A percentile compares a stretch with the other conserved stretches of the same genome.
Conservation (phyloP, 2,113 vertebrate genomes). For the Eubucco bourcierii region DNA sequence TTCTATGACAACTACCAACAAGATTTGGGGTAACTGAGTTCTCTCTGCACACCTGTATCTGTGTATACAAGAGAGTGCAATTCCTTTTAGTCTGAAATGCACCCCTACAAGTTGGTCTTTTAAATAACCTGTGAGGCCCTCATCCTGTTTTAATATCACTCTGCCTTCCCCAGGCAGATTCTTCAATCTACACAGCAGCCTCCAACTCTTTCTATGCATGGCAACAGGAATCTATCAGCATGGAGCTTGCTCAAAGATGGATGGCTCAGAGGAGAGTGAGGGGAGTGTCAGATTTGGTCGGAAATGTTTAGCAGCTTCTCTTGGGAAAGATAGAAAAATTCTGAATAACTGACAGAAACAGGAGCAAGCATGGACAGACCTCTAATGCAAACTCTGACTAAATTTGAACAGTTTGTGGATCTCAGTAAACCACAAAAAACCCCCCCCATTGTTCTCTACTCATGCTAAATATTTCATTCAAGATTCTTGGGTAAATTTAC, state of each 20-base stretch:
- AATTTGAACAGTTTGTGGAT: neutral
- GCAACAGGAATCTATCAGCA: constrained; percentile 13
- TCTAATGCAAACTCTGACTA: neutral
- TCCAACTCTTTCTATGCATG: neutral
- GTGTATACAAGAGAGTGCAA: neutral
- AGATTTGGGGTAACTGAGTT: neutral
- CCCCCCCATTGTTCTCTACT: too few species aligned
- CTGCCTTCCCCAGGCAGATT: neutral
- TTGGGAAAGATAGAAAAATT: constrained; percentile 15
- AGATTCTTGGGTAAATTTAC: neutral
- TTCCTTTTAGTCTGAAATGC: neutral
- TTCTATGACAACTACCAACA: neutral
- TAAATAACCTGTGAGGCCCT: neutral
- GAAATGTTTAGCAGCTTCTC: constrained; percentile 5
- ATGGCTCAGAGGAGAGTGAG: constrained; percentile 1
- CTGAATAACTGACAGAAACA: neutral
- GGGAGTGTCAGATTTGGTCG: constrained; percentile 3
- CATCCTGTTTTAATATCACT: neutral
- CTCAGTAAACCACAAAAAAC: neutral
- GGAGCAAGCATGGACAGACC: neutral
- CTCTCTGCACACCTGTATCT: neutral
- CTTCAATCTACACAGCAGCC: neutral
- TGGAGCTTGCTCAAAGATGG: constrained; percentile 16
- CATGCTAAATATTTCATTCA: neutral
- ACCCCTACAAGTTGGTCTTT: neutral